Conservation (phyloP, 2,113 vertebrate genomes). For the Zingel zingel region DNA sequence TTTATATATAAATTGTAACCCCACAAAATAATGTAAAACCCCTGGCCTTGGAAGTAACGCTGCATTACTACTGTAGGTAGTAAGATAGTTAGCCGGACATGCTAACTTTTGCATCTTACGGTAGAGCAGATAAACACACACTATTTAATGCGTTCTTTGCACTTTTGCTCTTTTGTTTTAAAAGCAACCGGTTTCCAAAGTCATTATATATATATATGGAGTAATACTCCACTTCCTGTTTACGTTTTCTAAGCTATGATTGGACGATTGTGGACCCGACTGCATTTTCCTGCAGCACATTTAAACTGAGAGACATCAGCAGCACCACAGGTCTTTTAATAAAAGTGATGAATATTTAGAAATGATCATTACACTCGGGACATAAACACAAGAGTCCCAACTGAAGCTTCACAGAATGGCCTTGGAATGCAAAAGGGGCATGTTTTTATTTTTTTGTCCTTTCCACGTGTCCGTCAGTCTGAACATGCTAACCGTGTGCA, state of each 20-base stretch:
- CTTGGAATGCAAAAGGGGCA: conserved; percentile 85
- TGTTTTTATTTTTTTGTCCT: conserved; percentile 52
- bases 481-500: conserved; percentile 65
- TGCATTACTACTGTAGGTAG: too few relatives aligned
- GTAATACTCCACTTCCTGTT: neutral
- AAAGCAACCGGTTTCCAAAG: neutral
- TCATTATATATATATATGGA: neutral
- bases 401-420: conserved; percentile 83
- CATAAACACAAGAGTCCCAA: conserved; percentile 27
- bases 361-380: neutral
- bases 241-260: neutral
- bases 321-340: conserved; percentile 8
- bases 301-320: conserved; percentile 14
- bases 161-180: neutral
- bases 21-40: too few relatives aligned
- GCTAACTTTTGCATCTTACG: neutral
- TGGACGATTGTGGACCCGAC: neutral
- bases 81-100: neutral
- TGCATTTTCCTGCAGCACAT: conserved; percentile 17
- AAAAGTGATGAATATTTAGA: neutral
- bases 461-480: conserved; percentile 34
- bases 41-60: neutral
- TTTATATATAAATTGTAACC: neutral
- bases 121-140: neutral
- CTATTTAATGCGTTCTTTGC: neutral